Evolutionary conservation across 1,140 invertebrate genomes (phyloP).

Genomic region (Microplitis mediator): DNA sequence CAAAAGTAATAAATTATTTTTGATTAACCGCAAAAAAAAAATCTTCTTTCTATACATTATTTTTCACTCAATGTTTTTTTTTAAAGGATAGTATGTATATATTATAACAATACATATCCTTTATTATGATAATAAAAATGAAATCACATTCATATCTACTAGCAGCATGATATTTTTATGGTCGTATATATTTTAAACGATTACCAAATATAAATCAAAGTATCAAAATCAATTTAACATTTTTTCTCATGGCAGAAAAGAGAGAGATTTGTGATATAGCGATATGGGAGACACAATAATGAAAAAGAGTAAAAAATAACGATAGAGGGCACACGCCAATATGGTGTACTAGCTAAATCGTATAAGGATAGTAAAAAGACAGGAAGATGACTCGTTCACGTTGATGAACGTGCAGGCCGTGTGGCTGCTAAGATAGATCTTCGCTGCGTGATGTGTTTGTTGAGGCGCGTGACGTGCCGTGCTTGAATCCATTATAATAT

Average conservation of each 20-base stretch:
- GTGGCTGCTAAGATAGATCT: conserved; percentile 39
- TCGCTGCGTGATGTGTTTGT: conserved; percentile 36
- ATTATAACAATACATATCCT: not conserved
- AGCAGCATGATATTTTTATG: conserved; percentile 17
- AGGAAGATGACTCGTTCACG: conserved; percentile 32
- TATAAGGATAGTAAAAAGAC: not conserved
- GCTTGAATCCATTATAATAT: conserved; percentile 34
- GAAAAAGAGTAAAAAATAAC: not conserved
- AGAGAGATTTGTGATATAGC: not conserved
- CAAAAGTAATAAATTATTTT: too few relatives aligned
- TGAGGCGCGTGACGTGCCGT: conserved; percentile 24
- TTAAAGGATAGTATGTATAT: not conserved
- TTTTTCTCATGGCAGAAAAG: conserved; percentile 19
- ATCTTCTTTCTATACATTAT: too few relatives aligned
- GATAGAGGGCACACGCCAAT: not conserved
- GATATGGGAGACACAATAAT: not conserved
- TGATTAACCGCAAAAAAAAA: too few relatives aligned
- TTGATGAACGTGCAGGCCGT: conserved; percentile 41
- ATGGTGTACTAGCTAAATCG: not conserved
- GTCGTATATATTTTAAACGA: conserved; percentile 23
- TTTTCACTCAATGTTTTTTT: too few relatives aligned
- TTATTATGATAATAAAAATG: not conserved
- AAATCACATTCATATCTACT: not conserved
- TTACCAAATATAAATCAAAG: conserved; percentile 37
- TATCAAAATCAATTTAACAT: conserved; percentile 40